These are phyloP conservation scores for Chaetodon trifascialis DNA, from an alignment of 2,113 vertebrate species.

Conservation along the genomic window DNA sequence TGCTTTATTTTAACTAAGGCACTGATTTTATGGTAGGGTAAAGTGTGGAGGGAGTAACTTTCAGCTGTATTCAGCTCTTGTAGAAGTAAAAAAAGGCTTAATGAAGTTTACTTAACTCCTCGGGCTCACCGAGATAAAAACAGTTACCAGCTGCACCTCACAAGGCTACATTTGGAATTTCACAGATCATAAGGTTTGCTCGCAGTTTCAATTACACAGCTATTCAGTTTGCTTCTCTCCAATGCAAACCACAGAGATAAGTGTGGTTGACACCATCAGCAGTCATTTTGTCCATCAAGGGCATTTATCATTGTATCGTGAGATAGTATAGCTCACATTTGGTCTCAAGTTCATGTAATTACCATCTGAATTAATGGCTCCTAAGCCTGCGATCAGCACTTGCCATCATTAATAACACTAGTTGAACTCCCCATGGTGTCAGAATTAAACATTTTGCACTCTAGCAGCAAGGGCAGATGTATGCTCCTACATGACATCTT, in stretches of 20 bases:
- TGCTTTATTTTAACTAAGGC: slow-evolving; percentile 55
- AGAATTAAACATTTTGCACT: slow-evolving; percentile 43
- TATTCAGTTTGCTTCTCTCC: slow-evolving; percentile 66
- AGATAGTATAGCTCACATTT: slow-evolving; percentile 31
- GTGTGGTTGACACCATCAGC: slow-evolving; percentile 47
- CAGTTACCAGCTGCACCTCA: slow-evolving; percentile 74
- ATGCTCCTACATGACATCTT: not conserved
- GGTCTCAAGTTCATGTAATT: slow-evolving; percentile 41
- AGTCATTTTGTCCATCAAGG: slow-evolving; percentile 44
- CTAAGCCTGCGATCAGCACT: slow-evolving; percentile 1
- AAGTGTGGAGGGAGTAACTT: slow-evolving; percentile 46
- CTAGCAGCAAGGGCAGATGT: not conserved
- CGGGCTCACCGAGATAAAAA: slow-evolving; percentile 73
- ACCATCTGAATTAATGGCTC: slow-evolving; percentile 41
- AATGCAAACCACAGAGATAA: slow-evolving; percentile 56
- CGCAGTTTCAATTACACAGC: slow-evolving; percentile 67
- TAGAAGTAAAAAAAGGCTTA: slow-evolving; percentile 53
- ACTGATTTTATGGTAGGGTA: slow-evolving; percentile 49
- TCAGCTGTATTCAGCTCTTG: slow-evolving; percentile 53
- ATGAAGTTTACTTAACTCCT: slow-evolving; percentile 80
- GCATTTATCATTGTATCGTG: not conserved
- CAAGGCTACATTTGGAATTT: slow-evolving; percentile 74
- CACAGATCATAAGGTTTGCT: slow-evolving; percentile 73
- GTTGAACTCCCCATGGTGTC: slow-evolving; percentile 38
- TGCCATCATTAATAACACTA: slow-evolving; percentile 17